phyloP scores from a whole-genome alignment of 2,888 invertebrate genomes.

The Leptodirus hochenwartii region DNA sequence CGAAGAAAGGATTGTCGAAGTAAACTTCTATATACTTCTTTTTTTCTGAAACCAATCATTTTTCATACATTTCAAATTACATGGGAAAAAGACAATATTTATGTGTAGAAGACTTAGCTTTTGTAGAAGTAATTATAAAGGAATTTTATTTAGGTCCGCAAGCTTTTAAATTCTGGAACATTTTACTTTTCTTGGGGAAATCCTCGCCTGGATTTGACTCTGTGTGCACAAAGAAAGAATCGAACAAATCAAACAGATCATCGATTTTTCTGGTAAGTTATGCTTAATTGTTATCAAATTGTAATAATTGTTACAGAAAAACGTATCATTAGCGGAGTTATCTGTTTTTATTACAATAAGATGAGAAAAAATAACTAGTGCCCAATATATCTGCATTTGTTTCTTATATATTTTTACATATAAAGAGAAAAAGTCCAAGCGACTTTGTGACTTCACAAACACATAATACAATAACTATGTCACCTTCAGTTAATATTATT shows the following conservation, averaged over 20 bases:
- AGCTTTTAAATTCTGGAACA: conserved; percentile 91
- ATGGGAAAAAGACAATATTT: conserved; percentile 1
- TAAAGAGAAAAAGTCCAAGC: no score
- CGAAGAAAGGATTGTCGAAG: conserved; percentile 41
- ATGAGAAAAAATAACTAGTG: no score
- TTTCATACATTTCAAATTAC: background rate
- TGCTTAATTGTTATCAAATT: conserved; percentile 1
- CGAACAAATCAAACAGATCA: conserved; percentile 74
- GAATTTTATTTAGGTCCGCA: conserved; percentile 33
- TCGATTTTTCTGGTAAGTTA: conserved; percentile 79
- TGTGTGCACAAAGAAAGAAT: conserved; percentile 80
- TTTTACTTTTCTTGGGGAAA: conserved; percentile 84
- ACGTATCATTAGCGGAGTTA: no score
- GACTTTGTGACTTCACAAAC: no score
- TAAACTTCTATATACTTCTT: conserved; percentile 15
- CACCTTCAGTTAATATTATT: no score
- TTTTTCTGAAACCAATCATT: no score
- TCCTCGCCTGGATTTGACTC: conserved; percentile 63
- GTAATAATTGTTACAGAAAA: background rate
- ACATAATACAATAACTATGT: no score
- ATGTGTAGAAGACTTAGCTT: conserved; percentile 2
- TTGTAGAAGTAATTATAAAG: conserved; percentile 4
- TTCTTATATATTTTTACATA: no score
- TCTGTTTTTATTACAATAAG: no score
- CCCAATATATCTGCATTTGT: no score